Evolutionary conservation across 1,140 invertebrate genomes (phyloP).

Genomic region (Pomacea maculata): DNA sequence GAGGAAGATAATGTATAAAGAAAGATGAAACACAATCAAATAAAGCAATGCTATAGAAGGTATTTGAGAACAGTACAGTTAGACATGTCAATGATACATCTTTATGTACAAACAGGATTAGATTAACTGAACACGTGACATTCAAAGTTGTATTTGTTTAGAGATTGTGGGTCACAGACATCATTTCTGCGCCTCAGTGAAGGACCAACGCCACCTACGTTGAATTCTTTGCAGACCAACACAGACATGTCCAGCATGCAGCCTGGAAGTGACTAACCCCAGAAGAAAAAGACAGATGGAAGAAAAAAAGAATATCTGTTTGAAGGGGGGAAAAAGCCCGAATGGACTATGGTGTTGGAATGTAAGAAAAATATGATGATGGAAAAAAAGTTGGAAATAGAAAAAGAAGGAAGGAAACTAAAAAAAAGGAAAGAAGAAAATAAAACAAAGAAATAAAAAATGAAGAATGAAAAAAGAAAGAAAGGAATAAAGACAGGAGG

Average conservation of each 20-base stretch:
- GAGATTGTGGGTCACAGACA: too few relatives aligned
- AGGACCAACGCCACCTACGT: background rate
- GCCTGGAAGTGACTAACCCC: background rate
- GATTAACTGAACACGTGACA: too few relatives aligned
- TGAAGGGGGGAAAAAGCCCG: background rate
- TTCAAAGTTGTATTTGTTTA: too few relatives aligned
- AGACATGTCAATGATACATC: too few relatives aligned
- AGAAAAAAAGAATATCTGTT: background rate
- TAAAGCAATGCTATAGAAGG: too few relatives aligned
- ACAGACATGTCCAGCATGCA: background rate
- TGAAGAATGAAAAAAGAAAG: too few relatives aligned
- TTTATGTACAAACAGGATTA: too few relatives aligned
- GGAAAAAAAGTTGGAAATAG: background rate
- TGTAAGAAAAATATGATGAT: background rate
- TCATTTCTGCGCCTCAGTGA: too few relatives aligned
- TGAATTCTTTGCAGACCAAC: background rate
- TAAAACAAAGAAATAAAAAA: too few relatives aligned
- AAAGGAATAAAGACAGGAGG: background rate
- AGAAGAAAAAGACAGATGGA: background rate
- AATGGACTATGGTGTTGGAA: background rate
- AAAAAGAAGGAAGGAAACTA: background rate
- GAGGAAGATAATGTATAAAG: too few relatives aligned
- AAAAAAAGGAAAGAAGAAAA: background rate
- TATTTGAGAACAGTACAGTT: too few relatives aligned
- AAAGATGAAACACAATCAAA: too few relatives aligned